Conservation (phyloP, 1,140 invertebrate species). For the Drosophila bipectinata region DNA sequence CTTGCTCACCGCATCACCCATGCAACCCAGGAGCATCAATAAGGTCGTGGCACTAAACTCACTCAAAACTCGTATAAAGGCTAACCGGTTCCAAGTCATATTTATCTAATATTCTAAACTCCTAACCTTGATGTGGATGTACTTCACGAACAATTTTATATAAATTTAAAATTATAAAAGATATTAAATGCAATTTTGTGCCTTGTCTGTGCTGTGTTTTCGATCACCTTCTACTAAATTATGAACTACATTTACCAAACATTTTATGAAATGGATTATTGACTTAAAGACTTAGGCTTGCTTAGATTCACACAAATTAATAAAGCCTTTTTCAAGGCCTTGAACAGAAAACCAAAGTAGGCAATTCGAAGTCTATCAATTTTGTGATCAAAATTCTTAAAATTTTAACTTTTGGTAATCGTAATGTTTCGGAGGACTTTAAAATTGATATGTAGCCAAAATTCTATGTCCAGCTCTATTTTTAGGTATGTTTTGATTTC, state of each 20-base stretch:
- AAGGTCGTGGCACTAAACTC: slow-evolving; percentile 48
- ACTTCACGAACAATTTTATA: slow-evolving; percentile 7
- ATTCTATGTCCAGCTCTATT: neutral
- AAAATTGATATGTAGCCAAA: neutral
- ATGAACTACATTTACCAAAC: neutral
- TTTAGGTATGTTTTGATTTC: neutral
- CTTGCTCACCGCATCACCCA: slow-evolving; percentile 11
- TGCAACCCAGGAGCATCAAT: slow-evolving; percentile 50
- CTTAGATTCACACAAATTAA: neutral
- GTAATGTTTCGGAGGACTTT: neutral
- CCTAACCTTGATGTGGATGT: neutral
- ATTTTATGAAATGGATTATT: neutral
- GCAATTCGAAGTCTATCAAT: neutral
- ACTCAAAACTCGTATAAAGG: slow-evolving; percentile 42
- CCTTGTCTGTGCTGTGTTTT: neutral
- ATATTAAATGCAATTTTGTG: neutral
- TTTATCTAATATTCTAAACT: neutral
- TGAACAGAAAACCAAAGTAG: neutral
- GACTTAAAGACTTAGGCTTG: neutral
- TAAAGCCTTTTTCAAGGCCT: neutral
- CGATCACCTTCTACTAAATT: neutral
- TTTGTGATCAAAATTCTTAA: too few species aligned
- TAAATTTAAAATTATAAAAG: neutral
- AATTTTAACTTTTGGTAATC: neutral
- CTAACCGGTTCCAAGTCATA: slow-evolving; percentile 25